Base-by-base conservation (phyloP, 2,797 vertebrate genomes). In the Gymnothorax javanicus region DNA sequence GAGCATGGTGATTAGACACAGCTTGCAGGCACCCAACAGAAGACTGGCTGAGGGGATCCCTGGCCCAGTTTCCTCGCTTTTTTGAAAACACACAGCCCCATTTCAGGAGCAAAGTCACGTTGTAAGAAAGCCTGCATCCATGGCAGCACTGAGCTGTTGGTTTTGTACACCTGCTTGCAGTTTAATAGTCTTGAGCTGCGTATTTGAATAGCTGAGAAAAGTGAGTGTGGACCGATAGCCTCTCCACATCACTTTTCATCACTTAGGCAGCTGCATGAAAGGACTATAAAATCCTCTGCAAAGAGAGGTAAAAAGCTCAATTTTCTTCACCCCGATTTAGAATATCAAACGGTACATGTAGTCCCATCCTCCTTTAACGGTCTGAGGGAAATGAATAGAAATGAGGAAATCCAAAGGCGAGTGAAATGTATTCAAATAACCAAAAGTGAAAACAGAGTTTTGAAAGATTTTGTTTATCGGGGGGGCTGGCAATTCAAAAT, bases 401-500 rank as follows among this genome's bases (percentile, higher is more conserved):
- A 59, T 9, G 9, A 59, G 13, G 25, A 7, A 69, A 25, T 25
- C 64, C 64, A 25, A 25, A 25, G 7, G 64, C 20, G 23, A 69
- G 64, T 8, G 25, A n/a, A 25, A 69, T 69, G 64, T 25, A 9
- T 25, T 69, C 5, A n/a, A 69, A 69, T 25, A 69, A 69, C 7
- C 33, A n/a, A 69, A 64, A 69, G 25, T 69, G 64, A 69, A n/a
- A 69, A n/a, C 64, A 25, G 64, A 23, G 23, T 69, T 25, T n/a
- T 69, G 62, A 64, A 64, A 64, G 15, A 64, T 6, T n/a, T n/a
- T 20, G 23, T 64, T 64, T 64, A n/a, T 69, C 64, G 2, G 25
- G 64, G 64, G 64, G 64, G 64, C 64, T 69, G 64, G 64, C 9
- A 69, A 25, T 69, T 69, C 64, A 69, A 69, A 69, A 69, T 69